Conservation (phyloP, 2,888 invertebrate species). For the Autographa gamma region DNA sequence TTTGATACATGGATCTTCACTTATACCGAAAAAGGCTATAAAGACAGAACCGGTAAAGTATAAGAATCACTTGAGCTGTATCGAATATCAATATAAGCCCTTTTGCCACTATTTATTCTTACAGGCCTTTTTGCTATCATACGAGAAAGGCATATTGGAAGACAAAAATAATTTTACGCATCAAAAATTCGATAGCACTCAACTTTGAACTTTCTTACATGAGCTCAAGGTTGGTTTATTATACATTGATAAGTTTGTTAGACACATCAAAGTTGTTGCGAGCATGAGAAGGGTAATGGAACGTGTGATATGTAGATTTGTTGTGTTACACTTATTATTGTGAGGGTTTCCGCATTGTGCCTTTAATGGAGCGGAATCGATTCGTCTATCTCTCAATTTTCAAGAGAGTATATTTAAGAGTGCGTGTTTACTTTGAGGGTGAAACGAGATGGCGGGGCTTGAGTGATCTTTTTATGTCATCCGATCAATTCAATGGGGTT, state of each 20-base stretch:
- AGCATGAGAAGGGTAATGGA: slow-evolving; percentile 73
- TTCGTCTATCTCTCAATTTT: slow-evolving; percentile 65
- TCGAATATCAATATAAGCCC: slow-evolving; percentile 57
- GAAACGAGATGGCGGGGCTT: slow-evolving; percentile 30
- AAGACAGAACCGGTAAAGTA: slow-evolving; percentile 36
- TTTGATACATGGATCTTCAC: slow-evolving; percentile 2
- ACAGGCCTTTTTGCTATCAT: slow-evolving; percentile 51
- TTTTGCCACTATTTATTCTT: slow-evolving; percentile 46
- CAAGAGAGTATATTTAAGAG: slow-evolving; percentile 52
- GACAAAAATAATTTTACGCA: slow-evolving; percentile 41
- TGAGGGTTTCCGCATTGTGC: slow-evolving; percentile 66
- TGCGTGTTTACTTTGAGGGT: slow-evolving; percentile 8
- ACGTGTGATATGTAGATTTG: slow-evolving; percentile 81
- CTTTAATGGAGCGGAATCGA: slow-evolving; percentile 70
- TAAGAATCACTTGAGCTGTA: slow-evolving; percentile 56
- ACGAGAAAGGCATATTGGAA: slow-evolving; percentile 50
- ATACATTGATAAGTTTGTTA: slow-evolving; percentile 14
- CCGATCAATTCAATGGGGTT: slow-evolving; percentile 9
- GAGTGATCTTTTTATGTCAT: slow-evolving; percentile 40
- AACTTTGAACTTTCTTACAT: slow-evolving; percentile 37
- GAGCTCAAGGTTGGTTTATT: slow-evolving; percentile 21
- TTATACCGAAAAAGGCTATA: slow-evolving; percentile 22
- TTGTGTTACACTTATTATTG: slow-evolving; percentile 74
- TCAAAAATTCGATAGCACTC: slow-evolving; percentile 20
- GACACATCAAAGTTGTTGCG: slow-evolving; percentile 56